Base-by-base conservation (phyloP, 2,888 invertebrate species). In the Plagodis pulveraria region DNA sequence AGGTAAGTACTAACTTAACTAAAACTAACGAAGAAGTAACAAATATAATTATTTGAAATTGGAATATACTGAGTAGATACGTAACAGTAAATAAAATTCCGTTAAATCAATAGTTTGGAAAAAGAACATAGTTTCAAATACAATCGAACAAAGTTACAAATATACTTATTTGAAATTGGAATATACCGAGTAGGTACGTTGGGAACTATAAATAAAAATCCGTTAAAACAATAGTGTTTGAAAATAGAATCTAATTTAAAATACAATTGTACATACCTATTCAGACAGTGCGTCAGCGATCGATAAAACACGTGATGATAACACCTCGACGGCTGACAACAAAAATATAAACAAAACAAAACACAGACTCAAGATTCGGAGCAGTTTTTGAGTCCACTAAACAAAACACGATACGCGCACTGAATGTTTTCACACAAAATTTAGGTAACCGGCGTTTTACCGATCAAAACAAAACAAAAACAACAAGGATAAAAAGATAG, bases 401-500 rank as follows among this genome's bases (percentile, higher is more conserved):
- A 79, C 72, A 80, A 10, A 50, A 46, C 54, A 54, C 50, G 61
- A n/a, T n/a, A n/a, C n/a, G n/a, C n/a, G 59, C 81, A 86, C 83
- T 77, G 57, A 71, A 77, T 66, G 76, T 76, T 74, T 71, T 71
- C 69, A 72, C 81, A 79, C 69, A 72, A 69, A 69, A 72, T 73
- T 76, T 73, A 73, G 67, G 67, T 66, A 72, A 69, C 89, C 89
- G 90, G 90, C 84, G 77, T 87, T 89, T 89, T 84, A 77, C 87
- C 86, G 87, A 86, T 73, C 69, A 85, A 88, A 87, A 78, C 73
- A 80, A 80, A 75, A 62, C 61, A 68, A 53, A 61, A 38, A 80
- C 83, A 78, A 74, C 73, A 75, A 76, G 73, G 69, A 62, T 67
- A 59, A 50, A 58, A 72, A 72, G 80, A 76, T 56, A 65, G 74